Conservation (phyloP, 1,140 invertebrate genomes). For the Cotesia glomerata region DNA sequence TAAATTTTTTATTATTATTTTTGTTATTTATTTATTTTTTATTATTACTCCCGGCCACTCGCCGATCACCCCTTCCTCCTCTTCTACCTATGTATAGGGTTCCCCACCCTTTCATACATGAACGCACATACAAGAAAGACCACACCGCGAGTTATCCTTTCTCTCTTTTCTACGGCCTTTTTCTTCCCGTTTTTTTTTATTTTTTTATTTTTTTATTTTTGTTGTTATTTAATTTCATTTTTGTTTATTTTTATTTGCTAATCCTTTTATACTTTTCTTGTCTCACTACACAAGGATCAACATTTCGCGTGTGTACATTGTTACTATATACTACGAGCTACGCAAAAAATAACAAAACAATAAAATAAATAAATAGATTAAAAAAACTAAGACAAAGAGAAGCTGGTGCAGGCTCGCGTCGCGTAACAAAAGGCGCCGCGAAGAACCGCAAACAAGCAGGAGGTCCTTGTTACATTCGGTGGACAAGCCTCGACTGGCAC, state of each 20-base stretch:
- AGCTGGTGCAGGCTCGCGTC: not conserved
- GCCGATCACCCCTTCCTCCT: not conserved
- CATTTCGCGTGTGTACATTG: too few relatives aligned
- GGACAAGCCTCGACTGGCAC: constrained; percentile 4
- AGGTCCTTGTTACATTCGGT: constrained; percentile 21
- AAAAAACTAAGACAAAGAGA: not conserved
- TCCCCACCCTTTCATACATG: not conserved
- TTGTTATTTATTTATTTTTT: constrained; percentile 21
- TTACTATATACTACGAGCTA: not conserved
- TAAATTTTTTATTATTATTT: not conserved
- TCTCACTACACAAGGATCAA: not conserved
- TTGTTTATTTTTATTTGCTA: not conserved
- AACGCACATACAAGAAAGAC: not conserved
- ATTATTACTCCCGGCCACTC: constrained; percentile 5
- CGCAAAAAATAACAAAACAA: not conserved
- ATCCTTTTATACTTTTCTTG: not conserved
- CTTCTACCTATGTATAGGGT: not conserved
- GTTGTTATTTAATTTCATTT: not conserved
- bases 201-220: not conserved
- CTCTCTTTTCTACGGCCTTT: not conserved
- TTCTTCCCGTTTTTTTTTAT: constrained; percentile 1
- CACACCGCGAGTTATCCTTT: constrained; percentile 19
- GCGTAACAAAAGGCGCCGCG: constrained; percentile 19
- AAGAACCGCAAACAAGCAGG: constrained; percentile 16
- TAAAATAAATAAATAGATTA: too few relatives aligned